Base-by-base conservation (phyloP, 1,140 invertebrate genomes). In the Ooceraea biroi region DNA sequence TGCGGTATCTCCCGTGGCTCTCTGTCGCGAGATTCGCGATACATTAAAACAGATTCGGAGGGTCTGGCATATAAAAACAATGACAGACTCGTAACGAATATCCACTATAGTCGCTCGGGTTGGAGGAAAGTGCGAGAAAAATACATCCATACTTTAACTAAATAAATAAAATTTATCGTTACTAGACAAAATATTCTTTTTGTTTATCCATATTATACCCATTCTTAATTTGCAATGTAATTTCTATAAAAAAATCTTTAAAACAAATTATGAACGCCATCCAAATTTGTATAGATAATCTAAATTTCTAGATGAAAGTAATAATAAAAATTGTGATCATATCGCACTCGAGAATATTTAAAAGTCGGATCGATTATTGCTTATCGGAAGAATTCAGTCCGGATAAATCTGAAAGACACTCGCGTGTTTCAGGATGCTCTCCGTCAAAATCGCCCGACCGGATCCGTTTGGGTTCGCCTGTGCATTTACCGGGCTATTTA, bases 401-500 rank as follows among this genome's bases (percentile, higher is more conserved):
- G n/a, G 7, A 27, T n/a, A 19, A 19, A 22, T 44, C 44, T 14
- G 36, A 44, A 44, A 80, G 30, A 71, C 52, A 46, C 52, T 27
- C 50, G 11, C 27, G 36, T 57, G 22, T 1, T 41, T 19, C 50
- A 44, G 48, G 36, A 80, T 80, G 50, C 65, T 80, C 63, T 27
- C 48, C 5, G 14, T 44, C 12, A 25, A 65, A 78, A 68, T 0
- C 11, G 22, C 63, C 19, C 12, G 36, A 36, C 2, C 7, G 36
- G 36, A 36, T 2, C 14, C 41, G 19, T 48, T 52, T 41, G 30
- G 30, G 19, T 44, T 14, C 22, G 19, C 22, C 7, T 22, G 27
- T 22, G 19, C 50, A 17, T 44, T 17, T 44, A 57, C 3, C 36
- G 50, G 44, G 36, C 63, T 71, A 80, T 80, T 80, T 80, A 80